Evolutionary conservation across 2,888 invertebrate genomes (phyloP), one percentile per base, ranked within the genome.

Genomic region (Sphaerophoria rueppellii): DNA sequence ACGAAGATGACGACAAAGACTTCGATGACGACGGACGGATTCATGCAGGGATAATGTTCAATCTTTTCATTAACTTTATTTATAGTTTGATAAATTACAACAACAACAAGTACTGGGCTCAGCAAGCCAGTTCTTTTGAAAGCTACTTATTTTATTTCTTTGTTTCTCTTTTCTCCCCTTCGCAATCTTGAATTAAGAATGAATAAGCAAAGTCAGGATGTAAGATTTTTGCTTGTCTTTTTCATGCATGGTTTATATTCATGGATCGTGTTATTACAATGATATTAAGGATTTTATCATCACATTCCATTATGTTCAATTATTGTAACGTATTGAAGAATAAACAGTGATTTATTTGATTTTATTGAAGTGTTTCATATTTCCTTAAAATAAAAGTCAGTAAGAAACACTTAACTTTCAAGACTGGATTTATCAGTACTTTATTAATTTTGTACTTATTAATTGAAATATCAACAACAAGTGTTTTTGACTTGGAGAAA

Each of bases 211-310:
- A 6, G 12, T 9, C 2, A 11, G 43, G 9, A 4, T 12, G 12
- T 35, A 58, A 34, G 11, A 35, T 35, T 63, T 50, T 6, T 6
- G 14, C 35, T n/a, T 54, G 70, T 76, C 65, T 16, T 46, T 57
- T 48, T 60, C 54, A 72, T 67, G 65, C 72, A 69, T 67, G 61
- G 60, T 61, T 73, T 37, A 73, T 72, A 57, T 78, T 61, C 69
- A 69, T 50, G 61, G 69, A 77, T 78, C 82, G 82, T 82, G 82
- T 61, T 78, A 61, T 57, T 55, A 77, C 82, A 78, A 78, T 40
- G 67, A 82, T 61, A 63, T 72, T 48, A 57, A 61, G 60, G 82
- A 78, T 77, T 78, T 73, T 35, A 63, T 50, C 46, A 48, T 50
- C 16, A 35, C 40, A 58, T 70, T 16, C 40, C 24, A 58, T 46